Conservation (phyloP, 2,888 invertebrate species). For the Drosophila nr. perissopoda region DNA sequence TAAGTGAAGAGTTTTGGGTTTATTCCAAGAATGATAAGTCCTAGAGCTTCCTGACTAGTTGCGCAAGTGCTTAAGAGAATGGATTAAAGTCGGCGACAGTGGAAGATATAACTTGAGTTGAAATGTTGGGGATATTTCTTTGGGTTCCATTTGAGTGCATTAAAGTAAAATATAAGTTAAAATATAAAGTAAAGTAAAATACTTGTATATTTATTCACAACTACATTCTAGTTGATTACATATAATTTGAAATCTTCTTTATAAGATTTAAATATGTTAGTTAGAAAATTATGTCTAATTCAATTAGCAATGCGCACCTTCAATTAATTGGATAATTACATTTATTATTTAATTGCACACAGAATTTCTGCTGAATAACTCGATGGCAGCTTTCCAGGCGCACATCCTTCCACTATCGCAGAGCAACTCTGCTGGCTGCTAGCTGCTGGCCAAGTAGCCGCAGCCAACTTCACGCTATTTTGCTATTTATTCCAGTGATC, state of each 20-base stretch:
- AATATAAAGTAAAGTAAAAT: not conserved
- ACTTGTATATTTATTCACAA: not conserved
- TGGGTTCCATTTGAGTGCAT: not conserved
- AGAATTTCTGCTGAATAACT: not conserved
- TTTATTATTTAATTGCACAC: not conserved
- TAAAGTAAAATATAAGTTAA: not conserved
- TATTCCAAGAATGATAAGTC: conserved; percentile 30
- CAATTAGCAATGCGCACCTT: not conserved
- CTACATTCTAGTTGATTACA: not conserved
- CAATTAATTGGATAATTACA: not conserved
- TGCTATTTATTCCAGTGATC: not conserved
- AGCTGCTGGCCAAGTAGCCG: not conserved
- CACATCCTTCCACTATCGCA: not conserved
- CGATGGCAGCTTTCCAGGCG: conserved; percentile 1
- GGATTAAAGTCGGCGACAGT: not conserved
- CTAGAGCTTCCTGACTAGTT: conserved; percentile 37
- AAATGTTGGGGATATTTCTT: not conserved
- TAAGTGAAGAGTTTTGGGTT: conserved; percentile 8
- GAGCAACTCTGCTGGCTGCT: conserved; percentile 4
- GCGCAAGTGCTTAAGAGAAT: conserved; percentile 11
- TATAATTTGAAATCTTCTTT: not conserved
- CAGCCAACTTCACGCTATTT: conserved; percentile 2
- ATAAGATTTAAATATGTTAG: not conserved
- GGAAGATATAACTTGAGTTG: not conserved
- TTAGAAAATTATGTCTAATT: not conserved